phyloP scores from a whole-genome alignment of 2,113 vertebrate genomes.

The Onychostoma macrolepis region DNA sequence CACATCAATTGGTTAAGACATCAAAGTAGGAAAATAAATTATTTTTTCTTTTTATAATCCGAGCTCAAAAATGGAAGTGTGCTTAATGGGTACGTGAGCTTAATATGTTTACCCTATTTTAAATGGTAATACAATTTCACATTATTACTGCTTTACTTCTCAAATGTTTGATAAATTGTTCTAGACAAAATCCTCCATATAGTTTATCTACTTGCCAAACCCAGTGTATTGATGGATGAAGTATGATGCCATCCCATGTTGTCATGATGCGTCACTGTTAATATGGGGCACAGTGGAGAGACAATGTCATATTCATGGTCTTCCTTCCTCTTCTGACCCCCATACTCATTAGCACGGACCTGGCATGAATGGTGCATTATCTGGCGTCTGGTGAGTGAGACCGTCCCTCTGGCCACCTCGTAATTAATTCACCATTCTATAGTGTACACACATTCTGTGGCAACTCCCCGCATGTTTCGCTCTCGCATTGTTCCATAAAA shows the following conservation, averaged over 20 bases:
- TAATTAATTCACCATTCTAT: slow-evolving; percentile 62
- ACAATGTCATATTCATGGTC: slow-evolving; percentile 65
- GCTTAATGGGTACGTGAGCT: too few relatives aligned
- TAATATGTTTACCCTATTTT: too few relatives aligned
- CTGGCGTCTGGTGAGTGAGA: slow-evolving; percentile 18
- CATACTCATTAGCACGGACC: slow-evolving; percentile 52
- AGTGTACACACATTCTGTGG: slow-evolving; percentile 54
- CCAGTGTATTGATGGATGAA: background rate
- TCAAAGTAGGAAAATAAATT: too few relatives aligned
- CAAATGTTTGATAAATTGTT: background rate
- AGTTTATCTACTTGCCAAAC: slow-evolving; percentile 5
- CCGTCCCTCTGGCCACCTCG: slow-evolving; percentile 13
- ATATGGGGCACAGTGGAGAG: slow-evolving; percentile 68
- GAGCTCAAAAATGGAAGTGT: too few relatives aligned
- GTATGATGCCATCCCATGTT: slow-evolving; percentile 58
- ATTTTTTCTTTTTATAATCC: too few relatives aligned
- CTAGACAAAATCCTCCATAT: background rate
- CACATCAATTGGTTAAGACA: too few relatives aligned
- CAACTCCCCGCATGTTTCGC: background rate
- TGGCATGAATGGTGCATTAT: slow-evolving; percentile 64
- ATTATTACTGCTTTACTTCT: too few relatives aligned
- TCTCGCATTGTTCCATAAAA: slow-evolving; percentile 15
- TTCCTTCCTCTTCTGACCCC: slow-evolving; percentile 41
- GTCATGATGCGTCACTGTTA: slow-evolving; percentile 64
- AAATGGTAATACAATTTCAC: background rate